Conservation (phyloP, 2,888 invertebrate species). For the Lycophotia porphyrea region DNA sequence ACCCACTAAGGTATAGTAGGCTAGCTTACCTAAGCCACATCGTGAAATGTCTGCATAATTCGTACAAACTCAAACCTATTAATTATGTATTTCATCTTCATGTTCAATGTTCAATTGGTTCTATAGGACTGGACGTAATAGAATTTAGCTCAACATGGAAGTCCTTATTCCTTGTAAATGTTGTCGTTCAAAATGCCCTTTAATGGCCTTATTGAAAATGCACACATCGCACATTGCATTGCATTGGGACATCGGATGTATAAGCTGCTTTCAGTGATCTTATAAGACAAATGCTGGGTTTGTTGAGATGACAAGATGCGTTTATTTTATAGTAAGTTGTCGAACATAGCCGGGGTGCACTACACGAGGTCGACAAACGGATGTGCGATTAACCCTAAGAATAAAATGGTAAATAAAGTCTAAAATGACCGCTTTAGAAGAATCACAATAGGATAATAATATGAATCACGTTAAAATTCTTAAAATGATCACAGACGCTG, state of each 20-base stretch:
- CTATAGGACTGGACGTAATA: background rate
- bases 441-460: too few species aligned
- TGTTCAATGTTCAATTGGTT: conserved; percentile 1
- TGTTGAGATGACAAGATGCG: too few species aligned
- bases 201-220: background rate
- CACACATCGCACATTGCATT: too few species aligned
- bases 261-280: background rate
- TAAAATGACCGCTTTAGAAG: too few species aligned
- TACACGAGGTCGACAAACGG: too few species aligned
- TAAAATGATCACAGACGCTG: too few species aligned
- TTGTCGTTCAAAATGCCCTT: background rate
- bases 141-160: background rate
- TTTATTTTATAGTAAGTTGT: too few species aligned
- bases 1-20: background rate
- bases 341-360: too few species aligned
- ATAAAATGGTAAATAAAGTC: too few species aligned
- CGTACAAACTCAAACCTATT: conserved; percentile 25
- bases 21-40: background rate
- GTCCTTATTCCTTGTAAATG: background rate
- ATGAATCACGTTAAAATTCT: too few species aligned
- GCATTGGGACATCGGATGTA: background rate
- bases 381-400: too few species aligned
- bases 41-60: conserved; percentile 38
- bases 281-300: too few species aligned
- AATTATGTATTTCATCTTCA: conserved; percentile 21